Evolutionary conservation across 2,113 vertebrate species (phyloP), one percentile per base, ranked within the genome.

Genomic region (Coreoperca whiteheadi): DNA sequence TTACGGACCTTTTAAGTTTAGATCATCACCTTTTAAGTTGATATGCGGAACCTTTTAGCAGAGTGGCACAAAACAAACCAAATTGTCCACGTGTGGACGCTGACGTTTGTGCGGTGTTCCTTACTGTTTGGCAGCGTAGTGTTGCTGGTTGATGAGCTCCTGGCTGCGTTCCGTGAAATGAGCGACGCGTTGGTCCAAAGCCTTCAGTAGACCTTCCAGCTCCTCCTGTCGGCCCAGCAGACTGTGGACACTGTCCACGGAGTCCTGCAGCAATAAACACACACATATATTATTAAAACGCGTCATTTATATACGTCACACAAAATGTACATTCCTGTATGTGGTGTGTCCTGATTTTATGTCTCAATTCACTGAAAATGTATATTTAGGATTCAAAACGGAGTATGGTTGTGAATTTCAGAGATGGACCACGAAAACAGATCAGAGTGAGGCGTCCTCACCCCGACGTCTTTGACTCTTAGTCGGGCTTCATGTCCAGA

Each of bases 401-500:
- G 9, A 43, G 41, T 43, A 51, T 9, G 12, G 53, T 7, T 46
- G 18, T 2, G 6, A 56, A 8, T 15, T 4, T 21, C 12, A 14
- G 41, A 43, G 41, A 43, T 14, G n/a, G 15, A 41, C 7, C 8
- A 7, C 15, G 48, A 51, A 54, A 51, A 48, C 56, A 18, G 12
- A 15, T 54, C 41, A 60, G 51, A 68, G 50, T 32, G 28, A 41
- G 2, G 20, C 41, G 0, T 67, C 50, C 92, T 59, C 94, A 98
- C 98, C 95, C 96, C 97, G 4, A 97, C 90, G n/a, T 95, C 92
- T 65, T 90, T 75, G 43, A 95, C 94, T 30, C 63, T 83, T 8
- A 98, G 96, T 72, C 96, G 96, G 51, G 95, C 94, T 83, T 96
- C 95, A 0, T 96, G 96, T 73, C 95, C 95, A 15, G 96, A 95